Conservation (phyloP, 2,888 invertebrate genomes). For the Brenthis ino region DNA sequence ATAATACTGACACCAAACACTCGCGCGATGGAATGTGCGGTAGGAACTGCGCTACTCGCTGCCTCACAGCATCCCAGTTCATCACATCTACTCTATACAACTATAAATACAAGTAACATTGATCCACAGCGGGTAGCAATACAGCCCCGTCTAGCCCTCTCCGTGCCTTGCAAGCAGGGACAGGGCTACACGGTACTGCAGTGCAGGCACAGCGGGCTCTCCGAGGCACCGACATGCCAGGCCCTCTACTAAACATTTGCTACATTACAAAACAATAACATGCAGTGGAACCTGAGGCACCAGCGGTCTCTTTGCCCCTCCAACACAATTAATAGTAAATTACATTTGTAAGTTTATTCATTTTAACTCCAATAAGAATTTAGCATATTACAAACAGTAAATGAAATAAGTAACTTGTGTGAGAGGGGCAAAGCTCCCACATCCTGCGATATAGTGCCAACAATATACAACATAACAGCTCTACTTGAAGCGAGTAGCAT, state of each 20-base stretch:
- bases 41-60: slow-evolving; percentile 71
- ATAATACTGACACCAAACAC: slow-evolving; percentile 81
- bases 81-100: slow-evolving; percentile 68
- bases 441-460: slow-evolving; percentile 64
- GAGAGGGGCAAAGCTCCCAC: slow-evolving; percentile 35
- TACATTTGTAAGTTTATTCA: slow-evolving; percentile 46
- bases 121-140: slow-evolving; percentile 55
- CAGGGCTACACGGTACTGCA: too few species aligned
- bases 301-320: slow-evolving; percentile 44
- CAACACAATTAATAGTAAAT: slow-evolving; percentile 38
- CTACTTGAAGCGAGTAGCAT: slow-evolving; percentile 74
- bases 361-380: slow-evolving; percentile 54
- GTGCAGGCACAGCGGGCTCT: slow-evolving; percentile 6
- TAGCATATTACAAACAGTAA: slow-evolving; percentile 44
- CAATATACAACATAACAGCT: slow-evolving; percentile 71
- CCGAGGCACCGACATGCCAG: slow-evolving; percentile 12
- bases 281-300: slow-evolving; percentile 50
- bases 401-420: slow-evolving; percentile 29
- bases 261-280: slow-evolving; percentile 73
- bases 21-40: slow-evolving; percentile 77
- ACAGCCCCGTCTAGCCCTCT: slow-evolving; percentile 15
- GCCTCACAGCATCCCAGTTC: slow-evolving; percentile 64
- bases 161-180: too few species aligned
- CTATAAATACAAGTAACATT: slow-evolving; percentile 77
- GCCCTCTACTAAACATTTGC: slow-evolving; percentile 50